Evolutionary conservation across 2,888 invertebrate genomes (phyloP), one percentile per base, ranked within the genome.

Genomic region (Julus scanicus): DNA sequence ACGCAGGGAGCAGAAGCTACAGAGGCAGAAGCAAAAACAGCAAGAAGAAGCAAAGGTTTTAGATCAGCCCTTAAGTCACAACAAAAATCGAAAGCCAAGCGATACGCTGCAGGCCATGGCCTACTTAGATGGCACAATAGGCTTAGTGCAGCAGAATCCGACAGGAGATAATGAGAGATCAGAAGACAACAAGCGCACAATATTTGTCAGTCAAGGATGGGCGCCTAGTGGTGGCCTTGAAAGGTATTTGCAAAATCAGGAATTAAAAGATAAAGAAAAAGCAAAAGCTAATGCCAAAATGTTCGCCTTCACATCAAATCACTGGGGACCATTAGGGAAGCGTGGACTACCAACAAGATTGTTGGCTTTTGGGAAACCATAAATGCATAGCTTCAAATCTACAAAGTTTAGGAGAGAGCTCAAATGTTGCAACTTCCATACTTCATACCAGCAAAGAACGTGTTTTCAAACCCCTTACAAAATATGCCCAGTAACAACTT

Each of bases 301-400:
- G 48, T 88, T 85, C 20, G 88, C 86, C 6, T 89, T 89, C 53
- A 89, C 89, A 63, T 89, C 89, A 15, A 89, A 88, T 44, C 87
- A 89, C 44, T 89, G 89, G 89, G 87, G 89, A 11, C 89, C 89
- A n/a, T 15, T 89, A 48, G 89, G 89, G 4, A 89, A 89, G 44
- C 29, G 87, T 71, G n/a, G 13, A 9, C 53, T 11, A 13, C 53
- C 53, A 1, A 49, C 49, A 53, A 53, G 53, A 3, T 11, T 3
- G 53, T 5, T 53, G 53, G 17, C 11, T 11, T 4, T 11, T 13
- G 11, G 9, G 17, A 53, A 53, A 53, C 15, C 53, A 53, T 13
- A 17, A 4, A 13, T 53, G 17, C 13, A 11, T 53, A 9, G 53
- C 53, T 4, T 53, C 3, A 44, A 44, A 44, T 44, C 8, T 44